A percentile compares a stretch with the other conserved stretches of the same genome.
Evolutionary conservation across 2,113 vertebrate species (phyloP).

Genomic region (Piaya cayana): DNA sequence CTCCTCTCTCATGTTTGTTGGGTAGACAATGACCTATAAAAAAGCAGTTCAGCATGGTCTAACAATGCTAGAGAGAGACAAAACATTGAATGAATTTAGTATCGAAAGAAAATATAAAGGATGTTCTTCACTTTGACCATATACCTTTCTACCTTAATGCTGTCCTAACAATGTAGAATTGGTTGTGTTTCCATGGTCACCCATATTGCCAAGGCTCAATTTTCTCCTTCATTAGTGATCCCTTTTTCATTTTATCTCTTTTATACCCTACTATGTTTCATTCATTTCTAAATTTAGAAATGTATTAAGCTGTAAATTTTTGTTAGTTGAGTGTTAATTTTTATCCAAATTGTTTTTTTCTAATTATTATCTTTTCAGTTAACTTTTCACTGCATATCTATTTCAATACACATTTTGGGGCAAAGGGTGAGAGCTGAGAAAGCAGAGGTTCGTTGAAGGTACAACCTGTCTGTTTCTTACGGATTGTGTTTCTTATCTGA

Average conservation of each 20-base stretch:
- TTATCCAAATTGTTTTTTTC: background rate
- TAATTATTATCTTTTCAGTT: background rate
- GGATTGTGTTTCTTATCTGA: constrained; percentile 6
- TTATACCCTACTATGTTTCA: background rate
- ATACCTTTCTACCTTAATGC: background rate
- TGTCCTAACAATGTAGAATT: background rate
- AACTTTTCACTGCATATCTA: background rate
- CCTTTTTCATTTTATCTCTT: background rate
- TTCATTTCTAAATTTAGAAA: background rate
- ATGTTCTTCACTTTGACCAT: background rate
- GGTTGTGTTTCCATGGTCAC: background rate
- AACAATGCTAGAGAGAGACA: background rate
- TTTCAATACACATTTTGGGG: background rate
- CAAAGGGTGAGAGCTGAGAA: background rate
- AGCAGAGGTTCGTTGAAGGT: background rate
- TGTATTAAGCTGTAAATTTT: background rate
- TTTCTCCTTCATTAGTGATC: background rate
- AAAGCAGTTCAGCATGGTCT: background rate
- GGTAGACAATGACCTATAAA: background rate
- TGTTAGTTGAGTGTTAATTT: background rate
- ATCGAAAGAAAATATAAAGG: background rate
- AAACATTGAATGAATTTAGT: background rate
- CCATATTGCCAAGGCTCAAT: background rate
- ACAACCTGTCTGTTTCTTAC: background rate
- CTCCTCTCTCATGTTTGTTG: background rate